Conservation (phyloP, 1,140 invertebrate species). For the Meteorus sp. region DNA sequence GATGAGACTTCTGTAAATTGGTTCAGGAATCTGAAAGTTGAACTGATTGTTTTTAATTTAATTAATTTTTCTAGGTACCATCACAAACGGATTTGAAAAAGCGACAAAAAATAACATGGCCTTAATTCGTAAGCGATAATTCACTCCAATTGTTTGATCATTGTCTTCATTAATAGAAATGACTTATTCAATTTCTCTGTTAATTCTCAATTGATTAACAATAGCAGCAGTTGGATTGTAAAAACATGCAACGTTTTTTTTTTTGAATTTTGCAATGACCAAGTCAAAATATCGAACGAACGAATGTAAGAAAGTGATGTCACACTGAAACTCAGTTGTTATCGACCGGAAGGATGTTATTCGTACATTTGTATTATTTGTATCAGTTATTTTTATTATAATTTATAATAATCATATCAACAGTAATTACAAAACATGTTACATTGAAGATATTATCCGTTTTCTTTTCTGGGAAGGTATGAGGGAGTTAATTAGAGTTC, state of each 20-base stretch:
- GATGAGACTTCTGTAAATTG: not conserved
- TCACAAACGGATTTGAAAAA: slow-evolving; percentile 31
- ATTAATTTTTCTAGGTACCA: slow-evolving; percentile 22
- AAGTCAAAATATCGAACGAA: not conserved
- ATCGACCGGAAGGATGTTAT: not conserved
- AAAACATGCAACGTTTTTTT: too few relatives aligned
- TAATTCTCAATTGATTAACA: too few relatives aligned
- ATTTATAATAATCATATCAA: slow-evolving; percentile 15
- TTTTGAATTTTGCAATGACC: too few relatives aligned
- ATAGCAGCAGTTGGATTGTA: too few relatives aligned
- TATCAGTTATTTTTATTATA: slow-evolving; percentile 9
- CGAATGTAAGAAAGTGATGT: not conserved
- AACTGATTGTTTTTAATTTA: not conserved
- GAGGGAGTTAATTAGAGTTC: slow-evolving; percentile 2
- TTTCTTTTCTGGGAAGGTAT: too few relatives aligned
- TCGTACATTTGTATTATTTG: not conserved
- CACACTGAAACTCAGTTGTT: not conserved
- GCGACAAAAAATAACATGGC: slow-evolving; percentile 46
- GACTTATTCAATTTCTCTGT: too few relatives aligned
- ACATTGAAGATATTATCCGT: slow-evolving; percentile 7
- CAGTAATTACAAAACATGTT: slow-evolving; percentile 24
- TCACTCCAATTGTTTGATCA: slow-evolving; percentile 10
- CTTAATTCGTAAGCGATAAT: slow-evolving; percentile 29
- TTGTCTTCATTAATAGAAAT: too few relatives aligned
- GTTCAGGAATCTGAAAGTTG: not conserved